Evolutionary conservation across 2,888 invertebrate species (phyloP).

Genomic region (Hemaris fuciformis): DNA sequence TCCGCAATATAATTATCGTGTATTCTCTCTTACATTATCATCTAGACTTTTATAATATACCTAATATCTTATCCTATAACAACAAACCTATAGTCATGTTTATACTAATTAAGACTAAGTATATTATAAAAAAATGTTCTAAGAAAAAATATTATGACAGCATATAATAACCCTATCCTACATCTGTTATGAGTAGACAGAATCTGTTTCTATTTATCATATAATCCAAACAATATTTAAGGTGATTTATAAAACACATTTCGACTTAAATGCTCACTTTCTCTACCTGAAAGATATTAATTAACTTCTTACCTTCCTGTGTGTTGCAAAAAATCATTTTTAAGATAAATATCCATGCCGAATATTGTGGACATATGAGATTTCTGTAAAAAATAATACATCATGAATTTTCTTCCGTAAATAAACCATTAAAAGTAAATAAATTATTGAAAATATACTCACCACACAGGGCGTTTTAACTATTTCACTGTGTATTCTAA

Average conservation of each 20-base stretch:
- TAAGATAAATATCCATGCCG: constrained; percentile 94
- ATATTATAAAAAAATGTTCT: background rate
- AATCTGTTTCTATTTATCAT: too few species aligned
- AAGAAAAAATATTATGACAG: background rate
- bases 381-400: constrained; percentile 78
- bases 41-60: too few species aligned
- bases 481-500: constrained; percentile 91
- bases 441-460: constrained; percentile 46
- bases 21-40: too few species aligned
- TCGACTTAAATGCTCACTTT: too few species aligned
- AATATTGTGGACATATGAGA: constrained; percentile 90
- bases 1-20: too few species aligned
- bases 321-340: constrained; percentile 96
- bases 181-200: too few species aligned
- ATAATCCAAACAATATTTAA: too few species aligned
- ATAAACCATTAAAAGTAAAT: background rate
- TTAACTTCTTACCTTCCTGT: constrained; percentile 90
- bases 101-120: background rate
- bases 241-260: too few species aligned
- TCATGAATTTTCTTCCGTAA: background rate
- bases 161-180: background rate
- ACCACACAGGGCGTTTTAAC: constrained; percentile 93
- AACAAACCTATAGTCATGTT: background rate
- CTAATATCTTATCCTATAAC: too few species aligned
- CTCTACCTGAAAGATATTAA: background rate